Conservation (phyloP, 2,888 invertebrate genomes). For the Rhynchonema sp. region DNA sequence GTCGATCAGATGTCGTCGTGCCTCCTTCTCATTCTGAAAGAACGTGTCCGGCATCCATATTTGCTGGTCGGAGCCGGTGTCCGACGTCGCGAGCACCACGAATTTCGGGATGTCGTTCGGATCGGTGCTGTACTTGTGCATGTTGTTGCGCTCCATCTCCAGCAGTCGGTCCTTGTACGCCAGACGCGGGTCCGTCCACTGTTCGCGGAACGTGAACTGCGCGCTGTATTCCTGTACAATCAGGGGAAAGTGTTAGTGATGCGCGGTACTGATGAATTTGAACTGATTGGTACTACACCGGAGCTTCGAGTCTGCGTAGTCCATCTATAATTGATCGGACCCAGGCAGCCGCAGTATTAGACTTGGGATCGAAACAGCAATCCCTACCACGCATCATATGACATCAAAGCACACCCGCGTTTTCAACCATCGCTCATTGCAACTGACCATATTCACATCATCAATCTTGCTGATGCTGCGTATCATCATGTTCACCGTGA, state of each 20-base stretch:
- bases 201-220: slow-evolving; percentile 11
- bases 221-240: slow-evolving; percentile 10
- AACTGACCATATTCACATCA: slow-evolving; percentile 94
- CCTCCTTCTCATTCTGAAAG: slow-evolving; percentile 10
- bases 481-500: slow-evolving; percentile 89
- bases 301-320: no score
- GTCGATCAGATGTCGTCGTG: slow-evolving; percentile 9
- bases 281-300: no score
- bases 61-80: slow-evolving; percentile 3
- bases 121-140: neutral
- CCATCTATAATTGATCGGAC: no score
- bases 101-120: slow-evolving; percentile 9
- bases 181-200: slow-evolving; percentile 9
- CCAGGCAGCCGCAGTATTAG: no score
- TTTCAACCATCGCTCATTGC: no score
- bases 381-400: no score
- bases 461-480: slow-evolving; percentile 90
- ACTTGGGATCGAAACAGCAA: no score
- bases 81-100: slow-evolving; percentile 8
- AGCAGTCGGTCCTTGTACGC: slow-evolving; percentile 1
- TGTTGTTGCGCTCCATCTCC: slow-evolving; percentile 17
- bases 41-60: slow-evolving; percentile 17
- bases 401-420: no score
- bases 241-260: neutral
- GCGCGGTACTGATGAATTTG: neutral